Evolutionary conservation across 1,140 invertebrate species (phyloP).

Genomic region (Ditylenchus dipsaci): DNA sequence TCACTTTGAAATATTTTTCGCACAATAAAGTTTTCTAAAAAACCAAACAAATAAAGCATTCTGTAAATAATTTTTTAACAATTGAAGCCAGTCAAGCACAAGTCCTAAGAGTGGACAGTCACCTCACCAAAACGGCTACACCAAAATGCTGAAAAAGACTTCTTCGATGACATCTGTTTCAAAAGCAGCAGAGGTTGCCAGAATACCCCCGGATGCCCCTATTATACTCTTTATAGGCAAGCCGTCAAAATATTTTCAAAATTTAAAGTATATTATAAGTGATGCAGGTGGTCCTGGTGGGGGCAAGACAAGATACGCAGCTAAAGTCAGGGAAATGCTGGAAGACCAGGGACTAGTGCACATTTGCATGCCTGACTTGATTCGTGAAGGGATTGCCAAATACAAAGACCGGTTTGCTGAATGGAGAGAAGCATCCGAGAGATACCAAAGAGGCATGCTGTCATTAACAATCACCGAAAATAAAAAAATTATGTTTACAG

Average conservation of each 20-base stretch:
- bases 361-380: slow-evolving; percentile 56
- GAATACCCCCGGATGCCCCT: slow-evolving; percentile 51
- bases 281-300: slow-evolving; percentile 52
- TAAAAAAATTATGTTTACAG: slow-evolving; percentile 20
- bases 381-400: slow-evolving; percentile 44
- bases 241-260: not conserved
- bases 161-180: slow-evolving; percentile 24
- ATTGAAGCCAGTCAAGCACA: not conserved
- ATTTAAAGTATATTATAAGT: slow-evolving; percentile 4
- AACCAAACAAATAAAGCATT: too few species aligned
- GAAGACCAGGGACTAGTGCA: slow-evolving; percentile 51
- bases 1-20: too few species aligned
- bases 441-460: slow-evolving; percentile 43
- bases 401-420: slow-evolving; percentile 56
- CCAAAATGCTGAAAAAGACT: not conserved
- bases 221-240: slow-evolving; percentile 56
- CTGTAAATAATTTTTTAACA: not conserved
- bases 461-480: slow-evolving; percentile 4
- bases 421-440: slow-evolving; percentile 52
- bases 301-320: slow-evolving; percentile 54
- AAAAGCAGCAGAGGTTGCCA: slow-evolving; percentile 51
- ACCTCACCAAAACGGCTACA: not conserved
- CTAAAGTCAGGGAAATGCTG: slow-evolving; percentile 45
- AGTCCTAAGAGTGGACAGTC: not conserved
- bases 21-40: too few species aligned